A percentile compares a stretch with the other conserved stretches of the same genome.
These are phyloP conservation scores for Scyliorhinus canicula DNA, from an alignment of 2,797 vertebrate species.

Conservation along the genomic window DNA sequence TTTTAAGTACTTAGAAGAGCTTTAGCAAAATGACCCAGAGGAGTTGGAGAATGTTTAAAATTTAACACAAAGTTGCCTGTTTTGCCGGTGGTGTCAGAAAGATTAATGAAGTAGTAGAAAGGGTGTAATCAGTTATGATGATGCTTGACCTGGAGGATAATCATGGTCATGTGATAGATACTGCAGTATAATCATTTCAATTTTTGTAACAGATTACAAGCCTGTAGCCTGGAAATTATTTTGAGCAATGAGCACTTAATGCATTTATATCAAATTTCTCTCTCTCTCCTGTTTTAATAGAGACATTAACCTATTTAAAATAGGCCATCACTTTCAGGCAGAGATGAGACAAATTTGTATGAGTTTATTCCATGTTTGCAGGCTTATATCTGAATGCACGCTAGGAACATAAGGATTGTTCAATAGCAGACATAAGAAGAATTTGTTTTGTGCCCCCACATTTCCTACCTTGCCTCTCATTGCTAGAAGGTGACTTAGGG, in stretches of 20 bases:
- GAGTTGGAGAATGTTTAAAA: conserved; percentile 18
- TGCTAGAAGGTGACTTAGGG: neutral
- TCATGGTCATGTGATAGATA: conserved; percentile 24
- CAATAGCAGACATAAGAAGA: neutral
- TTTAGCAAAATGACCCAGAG: neutral
- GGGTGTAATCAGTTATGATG: conserved; percentile 31
- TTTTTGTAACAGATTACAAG: neutral
- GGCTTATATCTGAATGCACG: neutral
- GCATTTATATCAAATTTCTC: neutral
- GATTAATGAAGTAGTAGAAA: conserved; percentile 29
- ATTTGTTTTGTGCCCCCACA: neutral
- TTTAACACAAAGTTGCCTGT: conserved; percentile 30
- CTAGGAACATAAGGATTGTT: neutral
- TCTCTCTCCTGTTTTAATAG: neutral
- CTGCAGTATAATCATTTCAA: conserved; percentile 20
- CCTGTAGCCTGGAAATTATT: neutral
- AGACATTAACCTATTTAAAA: neutral
- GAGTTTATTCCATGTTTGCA: neutral
- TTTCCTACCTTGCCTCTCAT: neutral
- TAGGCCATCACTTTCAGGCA: neutral
- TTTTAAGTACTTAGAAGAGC: neutral
- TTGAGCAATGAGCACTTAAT: neutral
- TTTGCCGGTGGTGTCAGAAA: conserved; percentile 5
- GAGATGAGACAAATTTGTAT: neutral
- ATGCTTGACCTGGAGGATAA: conserved; percentile 28